These are phyloP conservation scores for Cerceris rybyensis DNA, from an alignment of 2,888 invertebrate genomes.

Conservation along the genomic window DNA sequence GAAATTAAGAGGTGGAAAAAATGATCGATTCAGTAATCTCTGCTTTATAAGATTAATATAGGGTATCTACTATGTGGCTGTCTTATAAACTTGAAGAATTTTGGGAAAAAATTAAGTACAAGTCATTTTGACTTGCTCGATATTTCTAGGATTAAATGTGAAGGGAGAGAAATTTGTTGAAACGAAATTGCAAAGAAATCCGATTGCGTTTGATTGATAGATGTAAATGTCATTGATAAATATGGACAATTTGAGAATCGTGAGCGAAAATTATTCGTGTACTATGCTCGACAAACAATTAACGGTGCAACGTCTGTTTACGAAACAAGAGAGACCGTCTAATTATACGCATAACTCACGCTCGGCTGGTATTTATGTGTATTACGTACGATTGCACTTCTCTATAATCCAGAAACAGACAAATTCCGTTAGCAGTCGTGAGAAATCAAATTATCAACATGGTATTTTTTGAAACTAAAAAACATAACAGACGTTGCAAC, in stretches of 20 bases:
- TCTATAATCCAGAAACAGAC: slow-evolving; percentile 18
- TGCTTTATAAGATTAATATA: too few species aligned
- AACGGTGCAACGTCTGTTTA: slow-evolving; percentile 49
- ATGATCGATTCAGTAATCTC: too few species aligned
- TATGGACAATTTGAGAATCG: background rate
- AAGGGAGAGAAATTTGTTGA: too few species aligned
- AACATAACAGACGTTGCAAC: background rate
- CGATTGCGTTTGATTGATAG: too few species aligned
- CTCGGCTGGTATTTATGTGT: slow-evolving; percentile 34
- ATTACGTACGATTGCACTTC: slow-evolving; percentile 5
- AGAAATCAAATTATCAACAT: background rate
- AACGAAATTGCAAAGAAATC: too few species aligned
- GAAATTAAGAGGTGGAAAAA: too few species aligned
- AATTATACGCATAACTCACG: slow-evolving; percentile 42
- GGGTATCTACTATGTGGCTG: too few species aligned
- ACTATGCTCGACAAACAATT: slow-evolving; percentile 43
- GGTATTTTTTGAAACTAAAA: background rate
- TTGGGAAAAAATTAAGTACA: too few species aligned
- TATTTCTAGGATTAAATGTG: too few species aligned
- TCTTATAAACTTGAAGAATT: too few species aligned
- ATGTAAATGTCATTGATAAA: background rate
- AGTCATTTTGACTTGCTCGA: too few species aligned
- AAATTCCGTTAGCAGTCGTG: slow-evolving; percentile 4
- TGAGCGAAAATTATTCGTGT: slow-evolving; percentile 29
- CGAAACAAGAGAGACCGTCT: slow-evolving; percentile 31